These are phyloP conservation scores for Tachypleus tridentatus DNA, from an alignment of 1,140 invertebrate genomes.

Conservation along the genomic window DNA sequence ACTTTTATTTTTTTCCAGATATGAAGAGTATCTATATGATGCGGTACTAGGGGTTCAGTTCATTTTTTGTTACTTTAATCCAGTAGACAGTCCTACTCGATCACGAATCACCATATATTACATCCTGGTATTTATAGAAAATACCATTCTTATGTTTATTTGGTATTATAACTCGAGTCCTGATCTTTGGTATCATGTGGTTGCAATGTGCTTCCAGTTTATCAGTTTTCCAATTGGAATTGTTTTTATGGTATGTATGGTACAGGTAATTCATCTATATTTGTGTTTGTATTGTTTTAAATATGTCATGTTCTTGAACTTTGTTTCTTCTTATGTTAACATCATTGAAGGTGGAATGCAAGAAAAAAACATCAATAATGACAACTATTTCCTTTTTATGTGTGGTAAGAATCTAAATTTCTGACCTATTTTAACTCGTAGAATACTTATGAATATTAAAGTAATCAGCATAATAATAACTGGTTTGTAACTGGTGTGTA, in stretches of 20 bases:
- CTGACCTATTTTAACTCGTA: no score
- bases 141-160: conserved; percentile 21
- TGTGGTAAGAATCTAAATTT: no score
- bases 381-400: no score
- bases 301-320: no score
- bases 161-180: conserved; percentile 17
- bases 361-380: no score
- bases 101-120: conserved; percentile 22
- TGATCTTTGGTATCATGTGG: conserved; percentile 15
- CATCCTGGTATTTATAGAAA: conserved; percentile 23
- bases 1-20: conserved; percentile 9
- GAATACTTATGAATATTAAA: no score
- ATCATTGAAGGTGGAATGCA: no score
- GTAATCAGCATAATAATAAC: no score
- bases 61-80: conserved; percentile 29
- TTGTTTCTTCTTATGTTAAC: no score
- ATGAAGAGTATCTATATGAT: conserved; percentile 19
- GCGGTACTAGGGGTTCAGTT: conserved; percentile 19
- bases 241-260: conserved; percentile 22
- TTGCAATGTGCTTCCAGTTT: conserved; percentile 20
- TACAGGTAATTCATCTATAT: no score
- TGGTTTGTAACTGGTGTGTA: no score
- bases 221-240: conserved; percentile 21
- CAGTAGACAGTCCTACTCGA: conserved; percentile 25
- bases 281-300: no score